These are phyloP conservation scores for Rhinichthys osculus DNA, from an alignment of 2,797 vertebrate species.

Conservation along the genomic window DNA sequence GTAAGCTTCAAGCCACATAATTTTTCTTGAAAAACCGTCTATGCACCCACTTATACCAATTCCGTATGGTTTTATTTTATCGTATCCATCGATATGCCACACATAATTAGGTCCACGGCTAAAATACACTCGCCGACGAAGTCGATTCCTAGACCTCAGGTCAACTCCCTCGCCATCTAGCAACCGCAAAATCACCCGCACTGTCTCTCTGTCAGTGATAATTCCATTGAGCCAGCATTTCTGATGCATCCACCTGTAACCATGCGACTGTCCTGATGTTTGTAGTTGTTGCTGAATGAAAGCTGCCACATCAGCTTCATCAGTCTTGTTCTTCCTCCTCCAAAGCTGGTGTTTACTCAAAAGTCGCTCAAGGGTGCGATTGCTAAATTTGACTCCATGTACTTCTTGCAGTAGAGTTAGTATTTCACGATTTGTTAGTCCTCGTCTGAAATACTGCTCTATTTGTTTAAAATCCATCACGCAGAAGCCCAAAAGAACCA, in stretches of 20 bases:
- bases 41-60: constrained; percentile 29
- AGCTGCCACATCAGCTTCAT: constrained; percentile 31
- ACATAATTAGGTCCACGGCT: neutral
- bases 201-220: neutral
- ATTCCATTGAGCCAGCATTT: constrained; percentile 2
- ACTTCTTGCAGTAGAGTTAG: neutral
- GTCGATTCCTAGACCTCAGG: constrained; percentile 4
- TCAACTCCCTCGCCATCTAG: neutral
- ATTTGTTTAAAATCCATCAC: constrained; percentile 10
- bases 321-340: constrained; percentile 38
- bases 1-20: neutral
- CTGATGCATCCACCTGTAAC: constrained; percentile 20
- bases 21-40: neutral
- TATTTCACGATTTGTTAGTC: constrained; percentile 3
- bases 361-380: constrained; percentile 21
- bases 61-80: constrained; percentile 28
- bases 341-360: constrained; percentile 32
- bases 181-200: neutral
- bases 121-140: neutral
- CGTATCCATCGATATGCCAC: constrained; percentile 16
- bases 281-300: constrained; percentile 40
- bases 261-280: constrained; percentile 28
- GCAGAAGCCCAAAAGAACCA: neutral
- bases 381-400: constrained; percentile 20
- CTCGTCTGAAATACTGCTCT: neutral